These are phyloP conservation scores for Hyposoter dolosus DNA, from an alignment of 2,888 invertebrate species.

Conservation along the genomic window DNA sequence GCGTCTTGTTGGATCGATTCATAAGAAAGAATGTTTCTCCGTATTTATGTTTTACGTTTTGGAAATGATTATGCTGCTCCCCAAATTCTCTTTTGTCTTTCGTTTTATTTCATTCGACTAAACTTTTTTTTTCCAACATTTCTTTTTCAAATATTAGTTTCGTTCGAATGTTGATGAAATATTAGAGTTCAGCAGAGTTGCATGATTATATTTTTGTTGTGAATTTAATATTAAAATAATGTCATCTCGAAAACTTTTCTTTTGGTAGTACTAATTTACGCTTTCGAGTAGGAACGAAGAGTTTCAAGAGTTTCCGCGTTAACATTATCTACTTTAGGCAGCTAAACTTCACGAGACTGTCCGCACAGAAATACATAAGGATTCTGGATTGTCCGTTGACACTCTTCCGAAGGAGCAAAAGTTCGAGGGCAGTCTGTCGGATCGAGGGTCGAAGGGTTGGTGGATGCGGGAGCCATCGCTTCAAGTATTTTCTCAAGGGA, in stretches of 20 bases:
- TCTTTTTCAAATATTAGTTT: background rate
- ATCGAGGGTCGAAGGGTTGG: background rate
- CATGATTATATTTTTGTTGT: background rate
- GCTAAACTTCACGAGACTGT: slow-evolving; percentile 18
- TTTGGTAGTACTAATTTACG: background rate
- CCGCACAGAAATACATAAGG: background rate
- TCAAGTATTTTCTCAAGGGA: slow-evolving; percentile 38
- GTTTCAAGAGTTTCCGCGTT: background rate
- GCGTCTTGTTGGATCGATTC: background rate
- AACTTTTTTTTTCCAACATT: background rate
- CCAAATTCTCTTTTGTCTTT: background rate
- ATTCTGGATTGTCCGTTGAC: slow-evolving; percentile 31
- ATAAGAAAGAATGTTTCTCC: background rate
- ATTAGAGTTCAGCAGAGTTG: background rate
- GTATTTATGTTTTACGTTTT: background rate
- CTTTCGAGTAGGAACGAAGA: background rate
- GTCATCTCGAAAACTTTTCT: background rate
- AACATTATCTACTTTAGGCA: background rate
- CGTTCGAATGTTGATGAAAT: background rate
- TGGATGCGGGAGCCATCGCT: slow-evolving; percentile 21
- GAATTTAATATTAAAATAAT: background rate
- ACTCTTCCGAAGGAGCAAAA: slow-evolving; percentile 18
- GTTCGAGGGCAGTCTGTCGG: slow-evolving; percentile 24
- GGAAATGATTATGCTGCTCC: background rate
- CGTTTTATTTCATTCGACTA: background rate